Evolutionary conservation across 2,113 vertebrate species (phyloP), one percentile per base, ranked within the genome.

Genomic region (Artemisiospiza belli): DNA sequence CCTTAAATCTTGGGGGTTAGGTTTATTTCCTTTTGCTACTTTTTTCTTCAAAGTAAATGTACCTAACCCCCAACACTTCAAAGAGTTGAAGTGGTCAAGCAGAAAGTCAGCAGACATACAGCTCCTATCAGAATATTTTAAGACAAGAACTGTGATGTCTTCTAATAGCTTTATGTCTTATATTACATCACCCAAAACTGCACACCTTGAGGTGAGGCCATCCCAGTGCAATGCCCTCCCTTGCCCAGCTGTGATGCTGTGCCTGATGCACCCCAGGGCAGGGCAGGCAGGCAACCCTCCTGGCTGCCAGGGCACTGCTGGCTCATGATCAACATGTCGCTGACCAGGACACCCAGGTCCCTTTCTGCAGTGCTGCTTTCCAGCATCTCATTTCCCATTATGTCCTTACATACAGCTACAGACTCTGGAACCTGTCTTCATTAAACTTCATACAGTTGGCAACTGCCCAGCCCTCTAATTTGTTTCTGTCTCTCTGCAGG

Each of bases 221-320:
- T 6, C 4, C 41, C 51, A 74, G 12, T 0, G 55, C 30, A 49
- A 41, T 66, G 23, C 49, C n/a, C 22, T 33, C 22, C 33, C n/a
- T 46, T 31, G 9, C 10, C 33, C 0, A 0, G 10, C 33, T 62
- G 39, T 0, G 0, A 33, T 55, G 39, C 33, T 83, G 22, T 27
- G 9, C 49, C 33, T 46, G 49, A 54, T 22, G 33, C 7, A 0
- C 21, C 30, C 57, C 33, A 63, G 58, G 27, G 33, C 46, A 63
- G 1, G 8, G 4, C 2, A 63, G 57, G 13, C n/a, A n/a, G n/a
- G n/a, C n/a, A n/a, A n/a, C 33, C 17, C 27, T 46, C 28, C 58
- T 46, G 49, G 41, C 27, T 63, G 37, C 58, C 58, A 33, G 17
- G 39, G 33, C 33, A 46, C 58, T 33, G 33, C 49, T 54, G 28